Conservation (phyloP, 1,140 invertebrate species). For the Physella acuta region DNA sequence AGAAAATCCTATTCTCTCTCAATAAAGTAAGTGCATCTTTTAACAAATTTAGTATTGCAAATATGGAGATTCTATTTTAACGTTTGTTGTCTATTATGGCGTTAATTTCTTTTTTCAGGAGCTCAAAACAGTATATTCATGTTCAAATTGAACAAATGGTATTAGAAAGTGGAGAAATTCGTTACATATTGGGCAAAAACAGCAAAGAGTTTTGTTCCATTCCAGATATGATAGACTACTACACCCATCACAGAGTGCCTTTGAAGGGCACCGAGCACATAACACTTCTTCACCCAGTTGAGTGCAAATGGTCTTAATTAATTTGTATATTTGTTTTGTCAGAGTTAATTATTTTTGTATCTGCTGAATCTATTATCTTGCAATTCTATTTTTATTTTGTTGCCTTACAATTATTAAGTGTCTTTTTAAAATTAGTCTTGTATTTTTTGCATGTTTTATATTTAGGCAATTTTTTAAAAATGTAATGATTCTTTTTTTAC, state of each 20-base stretch:
- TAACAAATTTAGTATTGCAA: not conserved
- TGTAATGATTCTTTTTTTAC: too few species aligned
- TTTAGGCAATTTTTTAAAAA: too few species aligned
- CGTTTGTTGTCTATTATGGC: not conserved
- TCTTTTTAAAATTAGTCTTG: too few species aligned
- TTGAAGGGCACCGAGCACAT: conserved; percentile 93
- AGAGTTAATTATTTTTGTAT: too few species aligned
- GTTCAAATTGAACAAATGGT: conserved; percentile 30
- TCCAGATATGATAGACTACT: conserved; percentile 90
- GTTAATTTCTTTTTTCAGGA: not conserved
- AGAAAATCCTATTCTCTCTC: conserved; percentile 51
- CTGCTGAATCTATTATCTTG: too few species aligned
- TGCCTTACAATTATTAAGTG: too few species aligned
- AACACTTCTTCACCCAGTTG: conserved; percentile 81
- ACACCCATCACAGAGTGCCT: conserved; percentile 86
- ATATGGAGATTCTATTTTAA: too few species aligned
- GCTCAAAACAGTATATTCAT: conserved; percentile 24
- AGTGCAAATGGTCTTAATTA: conserved; percentile 27
- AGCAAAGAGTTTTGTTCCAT: conserved; percentile 87
- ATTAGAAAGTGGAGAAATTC: conserved; percentile 33
- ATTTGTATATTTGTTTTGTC: too few species aligned
- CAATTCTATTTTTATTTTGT: too few species aligned
- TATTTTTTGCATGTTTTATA: too few species aligned
- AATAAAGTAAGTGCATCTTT: conserved; percentile 47
- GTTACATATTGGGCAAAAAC: conserved; percentile 86